phyloP scores from a whole-genome alignment of 2,888 invertebrate species.

The Neoascia interrupta region DNA sequence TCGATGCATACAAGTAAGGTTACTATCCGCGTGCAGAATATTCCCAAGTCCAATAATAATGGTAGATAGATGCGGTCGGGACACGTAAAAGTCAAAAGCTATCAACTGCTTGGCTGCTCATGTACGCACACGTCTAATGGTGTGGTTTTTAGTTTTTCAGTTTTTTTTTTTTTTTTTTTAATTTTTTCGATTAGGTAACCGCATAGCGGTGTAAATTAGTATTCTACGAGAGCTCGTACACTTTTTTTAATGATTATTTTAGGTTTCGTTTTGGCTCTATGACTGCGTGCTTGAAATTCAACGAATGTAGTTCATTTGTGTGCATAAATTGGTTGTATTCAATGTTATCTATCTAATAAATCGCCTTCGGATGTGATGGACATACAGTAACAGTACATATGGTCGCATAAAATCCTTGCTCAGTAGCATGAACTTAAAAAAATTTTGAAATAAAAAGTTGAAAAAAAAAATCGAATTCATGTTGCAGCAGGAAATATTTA shows the following conservation, averaged over 20 bases:
- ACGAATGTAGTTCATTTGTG: conserved; percentile 63
- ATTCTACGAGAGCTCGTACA: conserved; percentile 34
- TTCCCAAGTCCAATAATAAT: conserved; percentile 34
- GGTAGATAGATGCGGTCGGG: conserved; percentile 43
- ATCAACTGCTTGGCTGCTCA: conserved; percentile 40
- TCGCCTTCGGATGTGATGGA: conserved; percentile 60
- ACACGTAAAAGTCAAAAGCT: conserved; percentile 57
- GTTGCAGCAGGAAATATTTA: neutral
- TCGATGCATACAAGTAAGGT: conserved; percentile 46
- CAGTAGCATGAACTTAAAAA: neutral
- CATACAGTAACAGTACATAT: conserved; percentile 20
- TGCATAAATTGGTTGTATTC: conserved; percentile 66
- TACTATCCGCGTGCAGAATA: conserved; percentile 53
- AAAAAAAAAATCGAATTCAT: neutral
- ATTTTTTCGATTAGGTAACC: conserved; percentile 64
- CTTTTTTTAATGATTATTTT: conserved; percentile 58
- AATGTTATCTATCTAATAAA: conserved; percentile 67
- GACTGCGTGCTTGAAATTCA: conserved; percentile 48
- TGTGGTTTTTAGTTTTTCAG: conserved; percentile 33
- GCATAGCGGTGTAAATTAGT: conserved; percentile 38
- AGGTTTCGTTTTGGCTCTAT: conserved; percentile 33
- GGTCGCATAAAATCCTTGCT: conserved; percentile 29
- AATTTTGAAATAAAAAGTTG: neutral
- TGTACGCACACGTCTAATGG: conserved; percentile 58
- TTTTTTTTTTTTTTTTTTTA: conserved; percentile 31